phyloP scores from a whole-genome alignment of 2,113 vertebrate species.

The Lophius piscatorius region DNA sequence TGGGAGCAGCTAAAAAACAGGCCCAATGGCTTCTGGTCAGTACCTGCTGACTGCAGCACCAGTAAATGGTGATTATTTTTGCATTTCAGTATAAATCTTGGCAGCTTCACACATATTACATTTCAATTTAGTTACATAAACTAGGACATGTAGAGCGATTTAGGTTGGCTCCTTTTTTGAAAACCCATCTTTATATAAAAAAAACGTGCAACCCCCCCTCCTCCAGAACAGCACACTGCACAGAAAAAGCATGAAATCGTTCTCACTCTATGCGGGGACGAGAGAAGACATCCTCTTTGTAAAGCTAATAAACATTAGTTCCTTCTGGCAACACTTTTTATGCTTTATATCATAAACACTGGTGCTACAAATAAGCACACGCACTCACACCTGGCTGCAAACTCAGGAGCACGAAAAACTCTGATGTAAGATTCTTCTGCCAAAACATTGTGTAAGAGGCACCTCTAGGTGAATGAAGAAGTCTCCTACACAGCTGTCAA shows the following conservation, averaged over 20 bases:
- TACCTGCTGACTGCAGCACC: constrained; percentile 37
- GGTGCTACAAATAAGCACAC: constrained; percentile 34
- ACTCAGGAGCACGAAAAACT: constrained; percentile 59
- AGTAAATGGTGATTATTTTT: constrained; percentile 54
- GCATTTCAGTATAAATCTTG: constrained; percentile 61
- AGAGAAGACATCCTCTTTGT: constrained; percentile 48
- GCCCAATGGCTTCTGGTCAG: constrained; percentile 38
- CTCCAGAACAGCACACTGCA: not conserved
- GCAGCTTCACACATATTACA: constrained; percentile 46
- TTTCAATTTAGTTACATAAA: constrained; percentile 64
- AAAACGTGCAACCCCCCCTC: constrained; percentile 1
- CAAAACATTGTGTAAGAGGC: constrained; percentile 39
- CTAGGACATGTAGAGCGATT: constrained; percentile 36
- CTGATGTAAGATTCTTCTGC: constrained; percentile 42
- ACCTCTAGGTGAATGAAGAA: constrained; percentile 45
- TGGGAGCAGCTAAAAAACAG: constrained; percentile 45
- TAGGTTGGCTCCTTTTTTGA: constrained; percentile 9
- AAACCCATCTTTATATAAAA: constrained; percentile 19
- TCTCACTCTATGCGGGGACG: constrained; percentile 28
- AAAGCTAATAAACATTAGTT: constrained; percentile 63
- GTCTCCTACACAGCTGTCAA: constrained; percentile 42
- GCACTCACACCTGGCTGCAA: constrained; percentile 46
- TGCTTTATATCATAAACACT: constrained; percentile 49
- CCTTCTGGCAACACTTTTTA: constrained; percentile 60
- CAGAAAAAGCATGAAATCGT: constrained; percentile 33